Evolutionary conservation across 2,888 invertebrate genomes (phyloP).

Genomic region (Cephus rjabovi): DNA sequence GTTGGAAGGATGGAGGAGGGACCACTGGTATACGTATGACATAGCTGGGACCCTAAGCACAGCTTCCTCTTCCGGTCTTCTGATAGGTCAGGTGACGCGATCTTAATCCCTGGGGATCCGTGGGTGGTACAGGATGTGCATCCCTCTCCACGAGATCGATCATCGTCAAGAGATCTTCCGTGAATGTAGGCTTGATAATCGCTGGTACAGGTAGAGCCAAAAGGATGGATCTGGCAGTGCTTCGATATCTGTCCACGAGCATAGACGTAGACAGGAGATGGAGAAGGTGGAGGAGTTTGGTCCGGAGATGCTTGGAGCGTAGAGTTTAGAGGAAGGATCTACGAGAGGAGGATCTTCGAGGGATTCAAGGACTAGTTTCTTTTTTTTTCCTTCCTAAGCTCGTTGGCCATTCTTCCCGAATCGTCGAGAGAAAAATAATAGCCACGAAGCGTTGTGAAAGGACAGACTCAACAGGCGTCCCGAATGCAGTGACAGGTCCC

Average conservation of each 20-base stretch:
- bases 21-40: slow-evolving; percentile 10
- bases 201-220: too few species aligned
- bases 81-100: slow-evolving; percentile 44
- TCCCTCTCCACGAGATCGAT: neutral
- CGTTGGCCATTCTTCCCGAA: slow-evolving; percentile 9
- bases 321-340: too few species aligned
- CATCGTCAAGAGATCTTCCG: too few species aligned
- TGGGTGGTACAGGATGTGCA: slow-evolving; percentile 39
- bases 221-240: too few species aligned
- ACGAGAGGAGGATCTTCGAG: slow-evolving; percentile 13
- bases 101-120: slow-evolving; percentile 37
- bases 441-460: slow-evolving; percentile 30
- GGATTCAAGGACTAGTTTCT: slow-evolving; percentile 9
- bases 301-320: too few species aligned
- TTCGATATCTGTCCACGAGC: too few species aligned
- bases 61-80: slow-evolving; percentile 47
- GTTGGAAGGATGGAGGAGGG: neutral
- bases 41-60: slow-evolving; percentile 11
- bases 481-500: slow-evolving; percentile 38
- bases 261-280: too few species aligned
- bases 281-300: too few species aligned
- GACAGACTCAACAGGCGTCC: slow-evolving; percentile 26
- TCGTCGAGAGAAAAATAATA: slow-evolving; percentile 31
- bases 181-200: too few species aligned
- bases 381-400: neutral